Evolutionary conservation across 1,140 invertebrate species (phyloP), one percentile per base, ranked within the genome.

Genomic region (Caerostris darwini): DNA sequence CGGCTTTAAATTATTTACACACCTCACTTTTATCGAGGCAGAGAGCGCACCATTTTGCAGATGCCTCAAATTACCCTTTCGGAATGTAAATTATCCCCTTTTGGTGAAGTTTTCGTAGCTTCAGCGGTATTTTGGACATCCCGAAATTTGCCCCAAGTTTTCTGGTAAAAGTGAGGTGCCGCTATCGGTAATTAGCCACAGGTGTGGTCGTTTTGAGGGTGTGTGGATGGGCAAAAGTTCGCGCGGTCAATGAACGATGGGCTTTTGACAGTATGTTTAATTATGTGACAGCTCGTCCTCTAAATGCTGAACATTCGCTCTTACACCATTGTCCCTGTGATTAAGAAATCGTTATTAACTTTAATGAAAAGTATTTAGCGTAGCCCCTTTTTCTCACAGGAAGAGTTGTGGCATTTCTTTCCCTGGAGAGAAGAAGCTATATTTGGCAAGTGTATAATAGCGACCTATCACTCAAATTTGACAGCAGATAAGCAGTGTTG

Each of bases 1-100:
- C 56, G n/a, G 56, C 83, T 85, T 85, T 85, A 85, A 85, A 85
- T 85, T 85, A 85, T 85, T 85, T 85, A 85, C 83, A 58, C 19
- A 57, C 14, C 58, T 34, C 34, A 12, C 71, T 19, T 58, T 85
- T 59, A 59, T 57, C 53, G n/a, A 12, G 7, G 10, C 17, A 34
- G 57, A 85, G 50, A 57, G 56, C 54, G 56, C 83, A 58, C 54
- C 56, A 85, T 59, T 34, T 59, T 85, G 54, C 17, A 59, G 71
- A 53, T 77, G 50, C 71, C 34, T 77, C 3, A 85, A 85, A 85
- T 85, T 85, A 58, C 56, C 83, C 71, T 12, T 56, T 57, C 8
- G 17, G 83, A 85, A 85, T 85, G 83, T 59, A 58, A 85, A 85
- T 58, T 85, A 77, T 50, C 71, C 19, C n/a, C 54, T 85, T 85